Conservation (phyloP, 2,888 invertebrate genomes). For the Plagodis dolabraria region DNA sequence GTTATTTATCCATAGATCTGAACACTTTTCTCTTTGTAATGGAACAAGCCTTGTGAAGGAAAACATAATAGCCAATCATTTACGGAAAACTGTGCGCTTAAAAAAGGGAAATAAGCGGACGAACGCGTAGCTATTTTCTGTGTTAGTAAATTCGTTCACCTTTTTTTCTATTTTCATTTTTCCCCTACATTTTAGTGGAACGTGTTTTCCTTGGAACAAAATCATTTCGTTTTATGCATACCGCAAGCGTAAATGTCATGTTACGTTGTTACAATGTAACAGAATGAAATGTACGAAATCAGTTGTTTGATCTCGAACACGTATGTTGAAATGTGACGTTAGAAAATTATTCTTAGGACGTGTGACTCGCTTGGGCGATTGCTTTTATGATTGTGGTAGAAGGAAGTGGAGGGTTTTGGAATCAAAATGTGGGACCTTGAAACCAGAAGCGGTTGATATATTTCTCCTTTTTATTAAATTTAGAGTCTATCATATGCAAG, state of each 20-base stretch:
- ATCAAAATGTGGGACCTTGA: neutral
- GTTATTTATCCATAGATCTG: no score
- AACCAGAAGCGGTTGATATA: no score
- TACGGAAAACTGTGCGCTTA: slow-evolving; percentile 15
- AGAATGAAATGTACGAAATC: slow-evolving; percentile 22
- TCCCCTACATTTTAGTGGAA: slow-evolving; percentile 10
- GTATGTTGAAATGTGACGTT: slow-evolving; percentile 15
- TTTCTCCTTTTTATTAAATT: no score
- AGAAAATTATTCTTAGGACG: slow-evolving; percentile 16
- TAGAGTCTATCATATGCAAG: no score
- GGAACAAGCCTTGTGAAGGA: neutral
- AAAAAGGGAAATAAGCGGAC: slow-evolving; percentile 16
- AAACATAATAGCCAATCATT: neutral
- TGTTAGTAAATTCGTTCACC: slow-evolving; percentile 19
- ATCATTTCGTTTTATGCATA: slow-evolving; percentile 11
- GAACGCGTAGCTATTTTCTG: slow-evolving; percentile 15
- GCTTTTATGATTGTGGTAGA: slow-evolving; percentile 6
- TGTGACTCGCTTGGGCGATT: slow-evolving; percentile 7
- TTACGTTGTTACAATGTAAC: slow-evolving; percentile 10
- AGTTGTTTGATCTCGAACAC: slow-evolving; percentile 23
- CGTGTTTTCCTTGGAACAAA: slow-evolving; percentile 9
- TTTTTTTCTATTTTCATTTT: slow-evolving; percentile 16
- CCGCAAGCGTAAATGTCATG: neutral
- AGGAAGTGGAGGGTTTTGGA: neutral
- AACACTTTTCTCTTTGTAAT: no score